A percentile compares a stretch with the other conserved stretches of the same genome.
Evolutionary conservation across 2,888 invertebrate species (phyloP).

Genomic region (Bombylius discolor): DNA sequence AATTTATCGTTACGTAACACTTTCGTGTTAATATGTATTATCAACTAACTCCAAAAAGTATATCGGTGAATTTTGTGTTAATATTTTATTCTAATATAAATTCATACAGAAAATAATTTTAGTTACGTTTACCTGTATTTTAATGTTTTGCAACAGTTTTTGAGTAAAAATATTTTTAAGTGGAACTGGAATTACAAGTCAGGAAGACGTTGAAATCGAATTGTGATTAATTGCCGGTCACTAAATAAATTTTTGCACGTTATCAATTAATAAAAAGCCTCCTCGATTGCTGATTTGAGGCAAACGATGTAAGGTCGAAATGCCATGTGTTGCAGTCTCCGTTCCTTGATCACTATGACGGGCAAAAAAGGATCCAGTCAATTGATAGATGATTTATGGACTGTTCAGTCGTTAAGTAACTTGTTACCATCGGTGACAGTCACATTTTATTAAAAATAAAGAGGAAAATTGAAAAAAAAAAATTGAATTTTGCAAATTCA

Average conservation of each 20-base stretch:
- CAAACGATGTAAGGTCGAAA: background rate
- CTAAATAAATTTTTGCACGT: conserved; percentile 7
- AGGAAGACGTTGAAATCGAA: conserved; percentile 3
- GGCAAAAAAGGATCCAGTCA: conserved; percentile 4
- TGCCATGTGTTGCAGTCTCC: background rate
- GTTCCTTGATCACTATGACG: background rate
- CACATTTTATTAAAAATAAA: background rate
- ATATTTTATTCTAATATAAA: too few relatives aligned
- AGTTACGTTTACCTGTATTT: too few relatives aligned
- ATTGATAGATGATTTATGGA: conserved; percentile 7
- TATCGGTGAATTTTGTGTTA: too few relatives aligned
- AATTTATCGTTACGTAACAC: too few relatives aligned
- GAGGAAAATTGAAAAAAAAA: background rate
- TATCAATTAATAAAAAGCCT: conserved; percentile 10
- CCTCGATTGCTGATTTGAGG: conserved; percentile 5
- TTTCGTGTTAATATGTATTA: too few relatives aligned
- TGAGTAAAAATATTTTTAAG: too few relatives aligned
- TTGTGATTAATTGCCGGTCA: conserved; percentile 5
- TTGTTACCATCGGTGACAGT: conserved; percentile 6
- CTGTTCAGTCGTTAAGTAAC: conserved; percentile 6
- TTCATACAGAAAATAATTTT: too few relatives aligned
- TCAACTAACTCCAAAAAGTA: too few relatives aligned
- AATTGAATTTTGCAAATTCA: background rate
- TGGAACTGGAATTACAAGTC: conserved; percentile 1
- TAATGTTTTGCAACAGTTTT: too few relatives aligned